A percentile compares a stretch with the other conserved stretches of the same genome.
Evolutionary conservation across 2,797 vertebrate species (phyloP).

Genomic region (Spheniscus humboldti): DNA sequence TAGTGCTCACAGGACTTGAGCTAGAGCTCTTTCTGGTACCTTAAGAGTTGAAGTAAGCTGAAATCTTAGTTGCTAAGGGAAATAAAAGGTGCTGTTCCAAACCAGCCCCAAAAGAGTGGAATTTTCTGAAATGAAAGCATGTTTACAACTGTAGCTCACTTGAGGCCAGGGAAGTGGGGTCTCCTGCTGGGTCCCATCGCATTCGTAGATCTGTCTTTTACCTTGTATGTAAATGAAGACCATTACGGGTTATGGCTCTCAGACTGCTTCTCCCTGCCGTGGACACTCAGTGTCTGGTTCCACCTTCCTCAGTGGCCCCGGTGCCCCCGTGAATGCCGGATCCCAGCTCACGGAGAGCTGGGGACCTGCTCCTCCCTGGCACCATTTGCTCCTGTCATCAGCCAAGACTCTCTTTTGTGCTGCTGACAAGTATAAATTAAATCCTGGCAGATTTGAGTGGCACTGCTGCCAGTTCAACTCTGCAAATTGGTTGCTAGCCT

Average conservation of each 20-base stretch:
- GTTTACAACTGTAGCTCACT: neutral
- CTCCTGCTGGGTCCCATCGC: neutral
- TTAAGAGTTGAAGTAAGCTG: neutral
- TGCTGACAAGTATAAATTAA: neutral
- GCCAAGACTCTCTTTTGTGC: neutral
- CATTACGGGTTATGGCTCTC: neutral
- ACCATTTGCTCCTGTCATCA: neutral
- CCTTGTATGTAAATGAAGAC: neutral
- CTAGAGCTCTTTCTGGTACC: neutral
- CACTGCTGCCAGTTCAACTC: neutral
- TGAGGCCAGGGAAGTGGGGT: neutral
- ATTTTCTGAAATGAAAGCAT: neutral
- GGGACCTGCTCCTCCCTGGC: neutral
- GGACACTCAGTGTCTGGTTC: neutral
- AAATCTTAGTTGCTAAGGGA: neutral
- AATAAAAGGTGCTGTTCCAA: neutral
- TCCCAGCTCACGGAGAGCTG: neutral
- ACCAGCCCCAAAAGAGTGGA: neutral
- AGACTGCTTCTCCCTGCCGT: rapidly evolving
- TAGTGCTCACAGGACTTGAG: neutral
- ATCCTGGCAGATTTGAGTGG: neutral
- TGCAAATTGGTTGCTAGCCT: neutral
- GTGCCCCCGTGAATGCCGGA: rapidly evolving
- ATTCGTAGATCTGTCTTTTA: neutral
- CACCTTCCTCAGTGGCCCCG: rapidly evolving